Evolutionary conservation across 2,888 invertebrate genomes (phyloP).

Genomic region (Vannuccia rotundouncinata): DNA sequence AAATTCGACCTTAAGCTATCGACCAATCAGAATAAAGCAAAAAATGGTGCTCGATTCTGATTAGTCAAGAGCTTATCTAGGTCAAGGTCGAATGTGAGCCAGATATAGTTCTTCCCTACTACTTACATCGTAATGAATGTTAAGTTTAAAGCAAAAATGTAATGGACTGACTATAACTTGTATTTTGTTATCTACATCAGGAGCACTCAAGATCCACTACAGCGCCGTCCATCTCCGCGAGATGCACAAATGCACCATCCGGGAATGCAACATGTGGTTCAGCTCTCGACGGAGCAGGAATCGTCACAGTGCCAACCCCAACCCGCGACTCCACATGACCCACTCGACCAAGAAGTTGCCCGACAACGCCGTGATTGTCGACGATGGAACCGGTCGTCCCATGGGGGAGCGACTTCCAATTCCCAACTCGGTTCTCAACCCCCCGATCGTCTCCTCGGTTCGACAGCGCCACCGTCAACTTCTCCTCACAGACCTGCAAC

Average conservation of each 20-base stretch:
- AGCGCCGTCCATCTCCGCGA: slow-evolving; percentile 92
- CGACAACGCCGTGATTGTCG: slow-evolving; percentile 61
- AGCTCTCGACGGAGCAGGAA: slow-evolving; percentile 89
- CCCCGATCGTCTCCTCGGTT: slow-evolving; percentile 27
- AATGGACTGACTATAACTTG: too few species aligned
- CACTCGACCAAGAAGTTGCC: slow-evolving; percentile 75
- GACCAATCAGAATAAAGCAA: too few species aligned
- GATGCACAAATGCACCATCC: slow-evolving; percentile 98
- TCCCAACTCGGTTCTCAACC: slow-evolving; percentile 37
- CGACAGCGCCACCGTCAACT: neutral
- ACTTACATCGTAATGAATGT: too few species aligned
- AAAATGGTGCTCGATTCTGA: too few species aligned
- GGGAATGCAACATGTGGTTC: slow-evolving; percentile 98
- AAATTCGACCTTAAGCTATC: too few species aligned
- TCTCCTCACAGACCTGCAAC: neutral
- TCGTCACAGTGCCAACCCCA: slow-evolving; percentile 93
- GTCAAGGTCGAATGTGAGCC: too few species aligned
- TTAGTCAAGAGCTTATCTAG: too few species aligned
- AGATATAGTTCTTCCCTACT: too few species aligned
- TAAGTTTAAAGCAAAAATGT: too few species aligned
- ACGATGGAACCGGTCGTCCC: slow-evolving; percentile 38
- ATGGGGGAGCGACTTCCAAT: slow-evolving; percentile 35
- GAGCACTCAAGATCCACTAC: slow-evolving; percentile 96
- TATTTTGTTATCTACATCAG: too few species aligned
- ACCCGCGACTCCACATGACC: slow-evolving; percentile 92